phyloP scores from a whole-genome alignment of 2,113 vertebrate species.

The Amblyopsis rosae region DNA sequence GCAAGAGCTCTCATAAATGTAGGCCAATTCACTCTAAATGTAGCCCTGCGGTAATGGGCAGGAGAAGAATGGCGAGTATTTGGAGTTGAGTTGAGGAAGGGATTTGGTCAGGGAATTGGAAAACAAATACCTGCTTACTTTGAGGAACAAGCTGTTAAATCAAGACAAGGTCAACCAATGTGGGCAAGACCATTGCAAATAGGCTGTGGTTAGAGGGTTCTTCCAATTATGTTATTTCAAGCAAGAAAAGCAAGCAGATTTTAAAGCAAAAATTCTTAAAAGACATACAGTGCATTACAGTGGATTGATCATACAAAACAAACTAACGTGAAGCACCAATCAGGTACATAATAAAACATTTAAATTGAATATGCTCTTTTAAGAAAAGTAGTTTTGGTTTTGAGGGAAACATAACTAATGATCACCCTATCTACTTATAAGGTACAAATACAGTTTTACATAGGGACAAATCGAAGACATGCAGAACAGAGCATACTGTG shows the following conservation, averaged over 20 bases:
- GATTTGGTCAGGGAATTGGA: conserved; percentile 4
- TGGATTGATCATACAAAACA: conserved; percentile 59
- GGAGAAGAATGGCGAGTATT: conserved; percentile 41
- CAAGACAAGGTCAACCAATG: conserved; percentile 19
- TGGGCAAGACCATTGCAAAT: conserved; percentile 2
- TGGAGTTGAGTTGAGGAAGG: conserved; percentile 40
- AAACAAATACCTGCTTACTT: conserved; percentile 53
- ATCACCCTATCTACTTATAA: conserved; percentile 34
- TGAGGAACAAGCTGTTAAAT: conserved; percentile 25
- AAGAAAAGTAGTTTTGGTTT: neutral
- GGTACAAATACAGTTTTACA: neutral
- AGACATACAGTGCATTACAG: conserved; percentile 36
- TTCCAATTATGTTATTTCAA: conserved; percentile 40
- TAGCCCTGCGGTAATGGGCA: conserved; percentile 35
- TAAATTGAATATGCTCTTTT: conserved; percentile 46
- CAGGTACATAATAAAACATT: conserved; percentile 57
- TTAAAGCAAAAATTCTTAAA: conserved; percentile 27
- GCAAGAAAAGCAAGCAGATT: conserved; percentile 38
- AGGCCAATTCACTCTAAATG: conserved; percentile 48
- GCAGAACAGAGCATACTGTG: conserved; percentile 22
- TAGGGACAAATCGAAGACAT: conserved; percentile 18
- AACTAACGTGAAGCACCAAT: conserved; percentile 58
- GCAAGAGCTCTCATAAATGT: conserved; percentile 33
- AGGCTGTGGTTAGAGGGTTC: conserved; percentile 14
- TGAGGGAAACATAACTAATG: conserved; percentile 19